phyloP scores from a whole-genome alignment of 2,888 invertebrate species.

The Griposia aprilina region DNA sequence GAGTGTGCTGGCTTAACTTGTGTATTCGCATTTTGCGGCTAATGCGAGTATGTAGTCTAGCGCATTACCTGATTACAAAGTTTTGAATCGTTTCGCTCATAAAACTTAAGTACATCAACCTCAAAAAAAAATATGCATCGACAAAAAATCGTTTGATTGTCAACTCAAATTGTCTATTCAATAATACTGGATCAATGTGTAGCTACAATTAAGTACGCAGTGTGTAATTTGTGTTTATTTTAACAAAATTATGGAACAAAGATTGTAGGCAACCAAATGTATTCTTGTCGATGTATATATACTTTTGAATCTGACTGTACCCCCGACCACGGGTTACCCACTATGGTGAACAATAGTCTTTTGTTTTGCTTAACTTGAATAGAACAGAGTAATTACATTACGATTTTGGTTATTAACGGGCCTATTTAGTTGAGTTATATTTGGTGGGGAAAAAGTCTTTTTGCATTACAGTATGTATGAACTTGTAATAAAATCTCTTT shows the following conservation, averaged over 20 bases:
- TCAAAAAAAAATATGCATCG: not conserved
- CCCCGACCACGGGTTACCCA: too few species aligned
- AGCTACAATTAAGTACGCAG: not conserved
- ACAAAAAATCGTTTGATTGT: not conserved
- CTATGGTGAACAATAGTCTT: not conserved
- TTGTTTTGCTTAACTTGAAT: not conserved
- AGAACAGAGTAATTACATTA: not conserved
- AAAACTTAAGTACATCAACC: not conserved
- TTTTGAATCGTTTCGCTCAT: not conserved
- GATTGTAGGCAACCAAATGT: not conserved
- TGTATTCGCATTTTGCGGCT: not conserved
- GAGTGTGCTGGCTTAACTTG: not conserved
- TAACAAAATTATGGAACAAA: not conserved
- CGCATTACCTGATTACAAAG: not conserved
- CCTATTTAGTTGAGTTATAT: not conserved
- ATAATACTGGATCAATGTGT: not conserved
- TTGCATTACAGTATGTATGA: too few species aligned
- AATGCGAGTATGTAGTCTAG: not conserved
- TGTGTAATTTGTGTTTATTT: not conserved
- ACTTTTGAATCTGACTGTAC: not conserved
- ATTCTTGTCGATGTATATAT: not conserved
- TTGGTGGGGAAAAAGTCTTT: too few species aligned
- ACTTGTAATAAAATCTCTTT: too few species aligned
- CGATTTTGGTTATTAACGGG: not conserved
- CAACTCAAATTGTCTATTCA: not conserved